Base-by-base conservation (phyloP, 1,140 invertebrate species). In the Drusus annulatus region DNA sequence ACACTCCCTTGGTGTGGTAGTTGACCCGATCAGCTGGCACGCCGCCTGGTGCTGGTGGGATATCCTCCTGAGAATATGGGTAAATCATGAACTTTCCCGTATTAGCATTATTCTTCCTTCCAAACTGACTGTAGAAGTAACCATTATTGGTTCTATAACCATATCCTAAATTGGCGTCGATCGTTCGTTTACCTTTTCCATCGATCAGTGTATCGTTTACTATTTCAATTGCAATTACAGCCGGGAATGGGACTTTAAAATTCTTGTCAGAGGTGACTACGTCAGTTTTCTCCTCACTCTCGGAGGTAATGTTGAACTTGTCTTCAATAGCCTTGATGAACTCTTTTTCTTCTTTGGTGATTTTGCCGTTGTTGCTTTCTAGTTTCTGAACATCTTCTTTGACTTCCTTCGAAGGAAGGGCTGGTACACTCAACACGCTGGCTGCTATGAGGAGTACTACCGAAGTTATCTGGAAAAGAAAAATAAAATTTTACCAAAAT, bases 1-100 rank as follows among this genome's bases (percentile, higher is more conserved):
- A 80, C 31, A 83, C 60, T 7, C 65, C 45, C 52, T 76, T 52
- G 7, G 82, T 79, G 36, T 79, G 50, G 17, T 78, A 78, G 31
- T 63, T 63, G 10, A 15, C 15, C 58, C 58, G 54, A 15, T 8
- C 36, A 2, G 13, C 31, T 74, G 15, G 52, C 21, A 23, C 36
- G 28, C 28, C 17, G 15, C 45, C 51, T 2, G 60, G 28, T 56
- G 79, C 84, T 28, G 90, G 81, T 17, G 88, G 90, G 68, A 91
- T 90, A 81, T 92, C 90, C 80, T 91, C 87, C 85, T 92, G 91
- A 3, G 91, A 92, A 81, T 92, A 92, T 51, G 91, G 91, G 84
- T 92, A 92, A 65, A 91, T 87, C 87, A 91, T 88, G 80, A 91
- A 91, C 84, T 90, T 91, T 51, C 90, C 90, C 84, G 89, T 88